Percentiles rank a stretch among this genome's conserved stretches.
Conservation (phyloP, 2,888 invertebrate species). For the Folsomia manolachei region DNA sequence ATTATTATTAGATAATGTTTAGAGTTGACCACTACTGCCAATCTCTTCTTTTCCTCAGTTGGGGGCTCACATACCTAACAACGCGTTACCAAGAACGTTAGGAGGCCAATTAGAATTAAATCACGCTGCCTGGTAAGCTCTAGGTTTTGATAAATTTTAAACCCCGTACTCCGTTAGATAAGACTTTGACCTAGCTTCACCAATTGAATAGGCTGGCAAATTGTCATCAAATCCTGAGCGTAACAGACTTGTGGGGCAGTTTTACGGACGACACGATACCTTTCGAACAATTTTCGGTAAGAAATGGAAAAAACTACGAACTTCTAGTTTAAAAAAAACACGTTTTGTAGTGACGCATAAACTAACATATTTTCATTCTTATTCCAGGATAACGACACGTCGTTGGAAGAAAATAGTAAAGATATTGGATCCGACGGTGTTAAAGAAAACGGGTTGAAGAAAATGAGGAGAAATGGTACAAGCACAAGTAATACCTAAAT, state of each 20-base stretch:
- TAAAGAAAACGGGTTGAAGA: conserved; percentile 44
- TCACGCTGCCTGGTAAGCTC: conserved; percentile 83
- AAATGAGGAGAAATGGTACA: conserved; percentile 50
- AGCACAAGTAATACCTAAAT: conserved; percentile 34
- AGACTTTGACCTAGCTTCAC: too few species aligned
- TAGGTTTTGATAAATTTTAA: too few species aligned
- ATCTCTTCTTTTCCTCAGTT: conserved; percentile 57
- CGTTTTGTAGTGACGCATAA: too few species aligned
- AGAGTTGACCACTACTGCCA: too few species aligned
- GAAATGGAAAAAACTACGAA: not conserved
- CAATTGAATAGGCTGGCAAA: too few species aligned
- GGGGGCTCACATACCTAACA: conserved; percentile 81
- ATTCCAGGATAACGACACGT: conserved; percentile 38
- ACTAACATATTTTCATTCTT: conserved; percentile 13
- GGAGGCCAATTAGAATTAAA: conserved; percentile 83
- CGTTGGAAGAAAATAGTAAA: conserved; percentile 26
- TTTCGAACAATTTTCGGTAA: conserved; percentile 20
- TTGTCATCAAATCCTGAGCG: conserved; percentile 56
- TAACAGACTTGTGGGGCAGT: conserved; percentile 50
- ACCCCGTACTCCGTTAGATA: too few species aligned
- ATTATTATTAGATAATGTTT: not conserved
- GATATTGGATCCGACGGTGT: not conserved
- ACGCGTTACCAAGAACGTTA: conserved; percentile 81
- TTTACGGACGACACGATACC: conserved; percentile 44
- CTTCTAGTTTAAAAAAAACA: not conserved